Evolutionary conservation across 2,113 vertebrate genomes (phyloP).

Genomic region (Willisornis vidua): DNA sequence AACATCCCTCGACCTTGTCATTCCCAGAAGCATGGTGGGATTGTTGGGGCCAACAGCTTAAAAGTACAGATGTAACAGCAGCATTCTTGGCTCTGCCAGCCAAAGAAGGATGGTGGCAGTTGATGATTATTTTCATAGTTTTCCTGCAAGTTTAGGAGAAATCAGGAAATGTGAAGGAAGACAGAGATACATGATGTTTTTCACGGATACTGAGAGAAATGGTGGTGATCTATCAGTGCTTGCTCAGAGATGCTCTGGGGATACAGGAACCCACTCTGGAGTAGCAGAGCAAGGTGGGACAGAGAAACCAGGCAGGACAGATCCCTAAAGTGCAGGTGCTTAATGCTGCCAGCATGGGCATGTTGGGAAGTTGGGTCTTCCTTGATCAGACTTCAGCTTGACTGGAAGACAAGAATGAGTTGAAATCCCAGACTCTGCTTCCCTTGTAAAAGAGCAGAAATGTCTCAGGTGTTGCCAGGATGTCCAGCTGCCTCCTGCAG

Average conservation of each 20-base stretch:
- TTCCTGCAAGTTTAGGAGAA: neutral
- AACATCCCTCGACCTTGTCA: neutral
- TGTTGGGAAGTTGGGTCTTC: conserved; percentile 32
- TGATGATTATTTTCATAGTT: neutral
- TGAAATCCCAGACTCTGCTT: conserved; percentile 25
- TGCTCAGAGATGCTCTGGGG: neutral
- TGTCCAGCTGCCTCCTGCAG: neutral
- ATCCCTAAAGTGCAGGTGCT: conserved; percentile 70
- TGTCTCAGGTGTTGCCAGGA: neutral
- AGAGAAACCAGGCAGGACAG: conserved; percentile 17
- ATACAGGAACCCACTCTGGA: neutral
- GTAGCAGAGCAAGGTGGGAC: neutral
- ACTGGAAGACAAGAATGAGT: conserved; percentile 62
- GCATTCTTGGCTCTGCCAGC: neutral
- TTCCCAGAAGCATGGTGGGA: neutral
- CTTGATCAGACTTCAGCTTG: conserved; percentile 43
- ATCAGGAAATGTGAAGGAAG: neutral
- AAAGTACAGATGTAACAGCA: neutral
- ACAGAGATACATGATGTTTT: conserved; percentile 11
- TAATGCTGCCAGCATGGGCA: conserved; percentile 1
- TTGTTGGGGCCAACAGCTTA: neutral
- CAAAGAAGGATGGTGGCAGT: neutral
- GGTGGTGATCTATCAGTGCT: neutral
- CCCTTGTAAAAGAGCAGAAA: neutral
- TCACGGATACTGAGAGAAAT: neutral